A percentile compares a stretch with the other conserved stretches of the same genome.
Evolutionary conservation across 1,140 invertebrate species (phyloP).

Genomic region (Nebria ingens): DNA sequence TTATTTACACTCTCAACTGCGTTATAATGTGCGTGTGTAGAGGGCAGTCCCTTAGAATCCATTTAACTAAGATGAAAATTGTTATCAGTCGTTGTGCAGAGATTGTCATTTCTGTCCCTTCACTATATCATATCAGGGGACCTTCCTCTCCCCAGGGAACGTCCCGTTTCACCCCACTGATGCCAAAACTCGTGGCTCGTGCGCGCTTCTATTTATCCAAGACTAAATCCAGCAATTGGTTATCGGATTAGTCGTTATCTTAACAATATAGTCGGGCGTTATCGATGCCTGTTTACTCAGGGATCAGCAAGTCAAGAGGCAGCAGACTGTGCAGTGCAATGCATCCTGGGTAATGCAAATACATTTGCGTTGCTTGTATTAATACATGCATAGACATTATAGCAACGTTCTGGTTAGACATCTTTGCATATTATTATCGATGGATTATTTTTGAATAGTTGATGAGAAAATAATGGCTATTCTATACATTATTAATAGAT

Average conservation of each 20-base stretch:
- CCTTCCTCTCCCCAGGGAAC: neutral
- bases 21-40: neutral
- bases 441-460: too few species aligned
- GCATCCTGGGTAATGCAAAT: too few species aligned
- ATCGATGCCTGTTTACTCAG: constrained; percentile 7
- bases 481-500: too few species aligned
- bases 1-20: too few species aligned
- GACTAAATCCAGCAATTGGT: constrained; percentile 5
- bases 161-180: neutral
- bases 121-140: constrained; percentile 1
- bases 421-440: too few species aligned
- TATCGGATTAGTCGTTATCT: constrained; percentile 5
- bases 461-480: too few species aligned
- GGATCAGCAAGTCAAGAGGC: constrained; percentile 1
- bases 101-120: constrained; percentile 4
- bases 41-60: constrained; percentile 3
- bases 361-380: too few species aligned
- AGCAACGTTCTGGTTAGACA: too few species aligned
- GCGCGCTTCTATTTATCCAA: neutral
- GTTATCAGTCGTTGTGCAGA: neutral
- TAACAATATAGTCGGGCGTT: constrained; percentile 7
- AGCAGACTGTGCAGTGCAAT: neutral
- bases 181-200: neutral
- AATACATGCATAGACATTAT: too few species aligned
- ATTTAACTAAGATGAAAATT: constrained; percentile 9